Evolutionary conservation across 2,113 vertebrate genomes (phyloP).

Genomic region (Myxocyprinus asiaticus): DNA sequence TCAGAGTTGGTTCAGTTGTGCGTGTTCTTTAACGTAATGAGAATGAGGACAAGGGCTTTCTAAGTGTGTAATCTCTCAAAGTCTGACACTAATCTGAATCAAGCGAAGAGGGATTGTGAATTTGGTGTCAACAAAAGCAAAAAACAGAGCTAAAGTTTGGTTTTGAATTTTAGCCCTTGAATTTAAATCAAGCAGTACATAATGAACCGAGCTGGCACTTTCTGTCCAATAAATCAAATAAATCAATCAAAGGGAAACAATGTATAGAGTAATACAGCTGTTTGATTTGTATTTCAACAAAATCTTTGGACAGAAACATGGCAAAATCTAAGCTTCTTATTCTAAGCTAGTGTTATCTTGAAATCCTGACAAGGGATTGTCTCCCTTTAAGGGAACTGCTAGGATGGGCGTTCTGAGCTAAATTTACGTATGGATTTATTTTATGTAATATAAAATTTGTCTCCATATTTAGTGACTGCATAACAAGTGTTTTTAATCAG

Average conservation of each 20-base stretch:
- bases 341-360: constrained; percentile 14
- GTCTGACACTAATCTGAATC: background rate
- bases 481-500: background rate
- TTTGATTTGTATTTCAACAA: background rate
- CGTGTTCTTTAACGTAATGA: constrained; percentile 2
- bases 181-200: constrained; percentile 23
- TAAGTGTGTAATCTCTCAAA: constrained; percentile 9
- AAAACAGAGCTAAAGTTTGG: constrained; percentile 42
- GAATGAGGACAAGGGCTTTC: background rate
- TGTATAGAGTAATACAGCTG: background rate
- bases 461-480: background rate
- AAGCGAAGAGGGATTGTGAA: constrained; percentile 5
- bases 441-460: constrained; percentile 14
- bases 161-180: constrained; percentile 47
- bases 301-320: constrained; percentile 16
- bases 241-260: background rate
- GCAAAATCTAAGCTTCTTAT: background rate
- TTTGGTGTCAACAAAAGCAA: background rate
- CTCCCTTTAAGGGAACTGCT: background rate
- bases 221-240: background rate
- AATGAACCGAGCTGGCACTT: constrained; percentile 14
- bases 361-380: too few species aligned
- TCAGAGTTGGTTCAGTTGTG: background rate
- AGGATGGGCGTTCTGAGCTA: background rate
- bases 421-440: background rate